Evolutionary conservation across 2,888 invertebrate species (phyloP), one percentile per base, ranked within the genome.

Genomic region (Chrysolina haemoptera): DNA sequence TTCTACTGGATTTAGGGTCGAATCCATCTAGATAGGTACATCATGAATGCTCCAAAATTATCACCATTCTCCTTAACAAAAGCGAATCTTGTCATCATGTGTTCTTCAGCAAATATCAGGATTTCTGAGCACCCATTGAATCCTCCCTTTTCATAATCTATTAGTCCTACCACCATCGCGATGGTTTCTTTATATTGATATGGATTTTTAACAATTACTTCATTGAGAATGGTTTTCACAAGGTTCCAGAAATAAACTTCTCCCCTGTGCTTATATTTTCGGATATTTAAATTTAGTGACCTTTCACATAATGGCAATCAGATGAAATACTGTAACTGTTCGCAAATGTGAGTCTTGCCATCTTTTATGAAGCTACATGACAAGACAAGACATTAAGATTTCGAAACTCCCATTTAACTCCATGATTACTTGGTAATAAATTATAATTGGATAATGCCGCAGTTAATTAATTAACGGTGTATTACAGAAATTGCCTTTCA

Each of bases 381-480:
- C 18, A 50, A 59, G 59, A 59, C 35, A 14, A 22, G 20, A 59
- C 59, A 59, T 35, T 27, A 59, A 59, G 59, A 59, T 59, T 59
- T 35, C 59, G 27, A 59, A 59, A 59, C 35, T 27, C 35, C 59
- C 27, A 68, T 62, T 68, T 62, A 43, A 50, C 46, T 62, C 46
- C 53, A 68, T 43, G 68, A 68, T 68, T 68, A 68, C 68, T 27
- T 20, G 46, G 68, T 62, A 62, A 68, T 68, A 68, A 68, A 68
- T 62, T 41, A 46, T 62, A 68, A 68, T 68, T 68, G 68, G 68
- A 62, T 68, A 62, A 68, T 41, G 68, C 62, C 22, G 62, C 53
- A 20, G 53, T 68, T 68, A 68, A 73, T 73, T 73, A 73, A 73
- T 73, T 68, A 68, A 64, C 63, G 64, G 73, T 73, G 64, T 41